Conservation (phyloP, 2,888 invertebrate species). For the Polydesmus complanatus region DNA sequence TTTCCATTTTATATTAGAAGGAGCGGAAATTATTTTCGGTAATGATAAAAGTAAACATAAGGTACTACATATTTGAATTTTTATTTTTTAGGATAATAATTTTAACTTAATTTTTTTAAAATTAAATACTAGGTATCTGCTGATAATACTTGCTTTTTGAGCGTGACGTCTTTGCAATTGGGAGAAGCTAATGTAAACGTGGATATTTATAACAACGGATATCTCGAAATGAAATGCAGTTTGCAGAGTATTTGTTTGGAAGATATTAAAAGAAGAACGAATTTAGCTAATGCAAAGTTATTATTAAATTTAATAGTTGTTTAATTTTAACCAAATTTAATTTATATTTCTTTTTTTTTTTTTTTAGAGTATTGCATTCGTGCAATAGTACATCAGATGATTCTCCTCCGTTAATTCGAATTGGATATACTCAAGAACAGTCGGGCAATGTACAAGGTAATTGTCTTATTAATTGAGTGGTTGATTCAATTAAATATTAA, state of each 20-base stretch:
- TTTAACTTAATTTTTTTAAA: no score
- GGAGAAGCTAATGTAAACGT: slow-evolving; percentile 50
- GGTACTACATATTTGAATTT: slow-evolving; percentile 6
- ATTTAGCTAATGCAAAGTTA: slow-evolving; percentile 31
- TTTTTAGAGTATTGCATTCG: slow-evolving; percentile 29
- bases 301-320: not conserved
- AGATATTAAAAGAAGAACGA: slow-evolving; percentile 55
- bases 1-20: slow-evolving; percentile 49
- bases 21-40: slow-evolving; percentile 47
- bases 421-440: slow-evolving; percentile 47
- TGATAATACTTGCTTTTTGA: slow-evolving; percentile 30
- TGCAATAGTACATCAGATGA: slow-evolving; percentile 23
- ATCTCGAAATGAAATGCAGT: slow-evolving; percentile 52
- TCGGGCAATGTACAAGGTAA: slow-evolving; percentile 40
- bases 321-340: not conserved
- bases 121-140: not conserved
- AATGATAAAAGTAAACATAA: slow-evolving; percentile 31
- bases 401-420: slow-evolving; percentile 53
- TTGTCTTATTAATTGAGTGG: not conserved
- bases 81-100: not conserved
- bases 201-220: slow-evolving; percentile 52
- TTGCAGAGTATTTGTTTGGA: slow-evolving; percentile 53
- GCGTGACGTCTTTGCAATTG: slow-evolving; percentile 53
- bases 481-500: no score
- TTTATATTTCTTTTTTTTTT: slow-evolving; percentile 7